Evolutionary conservation across 2,113 vertebrate species (phyloP).

Genomic region (Chrysochloris asiatica): DNA sequence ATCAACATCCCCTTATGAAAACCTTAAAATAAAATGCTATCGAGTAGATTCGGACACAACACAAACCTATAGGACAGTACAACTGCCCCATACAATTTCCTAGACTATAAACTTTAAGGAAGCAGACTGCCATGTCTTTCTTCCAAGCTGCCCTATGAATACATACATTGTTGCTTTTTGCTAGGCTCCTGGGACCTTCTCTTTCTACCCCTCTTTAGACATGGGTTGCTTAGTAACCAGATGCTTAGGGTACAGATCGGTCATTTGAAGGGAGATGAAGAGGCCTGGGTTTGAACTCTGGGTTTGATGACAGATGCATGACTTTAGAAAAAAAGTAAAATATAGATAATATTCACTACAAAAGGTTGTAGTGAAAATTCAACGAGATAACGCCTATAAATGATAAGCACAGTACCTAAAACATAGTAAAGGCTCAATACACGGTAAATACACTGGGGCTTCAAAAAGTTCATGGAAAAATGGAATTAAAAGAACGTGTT

Average conservation of each 20-base stretch:
- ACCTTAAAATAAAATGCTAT: too few relatives aligned
- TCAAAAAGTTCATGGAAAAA: too few relatives aligned
- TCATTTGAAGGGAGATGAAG: background rate
- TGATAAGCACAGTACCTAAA: background rate
- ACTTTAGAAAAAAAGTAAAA: slow-evolving; percentile 58
- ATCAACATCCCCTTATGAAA: slow-evolving; percentile 14
- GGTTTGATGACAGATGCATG: background rate
- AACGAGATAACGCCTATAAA: slow-evolving; percentile 17
- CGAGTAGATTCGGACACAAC: too few relatives aligned
- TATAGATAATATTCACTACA: background rate
- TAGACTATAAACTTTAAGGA: too few relatives aligned
- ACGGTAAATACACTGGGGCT: too few relatives aligned
- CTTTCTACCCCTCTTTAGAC: background rate
- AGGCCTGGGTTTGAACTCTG: slow-evolving; percentile 37
- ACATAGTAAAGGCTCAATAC: background rate
- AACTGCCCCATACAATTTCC: too few relatives aligned
- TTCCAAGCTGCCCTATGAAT: background rate
- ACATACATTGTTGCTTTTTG: background rate
- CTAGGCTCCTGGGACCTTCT: slow-evolving; percentile 25
- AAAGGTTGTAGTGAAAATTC: background rate
- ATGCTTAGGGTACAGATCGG: background rate
- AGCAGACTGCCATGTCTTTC: too few relatives aligned
- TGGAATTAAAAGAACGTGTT: too few relatives aligned
- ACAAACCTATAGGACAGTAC: too few relatives aligned
- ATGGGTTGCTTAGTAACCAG: slow-evolving; percentile 40